Evolutionary conservation across 2,888 invertebrate genomes (phyloP).

Genomic region (Rhingia campestris): DNA sequence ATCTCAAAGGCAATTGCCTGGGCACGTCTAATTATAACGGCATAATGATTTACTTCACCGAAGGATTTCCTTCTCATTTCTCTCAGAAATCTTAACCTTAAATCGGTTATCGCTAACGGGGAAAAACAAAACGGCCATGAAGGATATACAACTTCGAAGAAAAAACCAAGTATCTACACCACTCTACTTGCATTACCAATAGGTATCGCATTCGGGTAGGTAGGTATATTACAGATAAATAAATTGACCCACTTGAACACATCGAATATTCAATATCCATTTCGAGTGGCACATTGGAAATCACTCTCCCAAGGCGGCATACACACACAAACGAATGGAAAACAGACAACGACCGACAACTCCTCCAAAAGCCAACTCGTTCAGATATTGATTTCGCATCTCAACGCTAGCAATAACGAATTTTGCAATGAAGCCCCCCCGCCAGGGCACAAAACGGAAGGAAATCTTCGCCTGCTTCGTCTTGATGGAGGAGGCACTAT

Average conservation of each 20-base stretch:
- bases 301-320: background rate
- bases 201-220: background rate
- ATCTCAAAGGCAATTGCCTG: constrained; percentile 9
- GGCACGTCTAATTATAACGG: constrained; percentile 36
- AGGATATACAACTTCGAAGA: background rate
- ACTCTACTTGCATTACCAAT: background rate
- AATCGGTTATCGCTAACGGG: background rate
- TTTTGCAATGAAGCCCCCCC: constrained; percentile 5
- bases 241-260: constrained; percentile 68
- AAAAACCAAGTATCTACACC: too few relatives aligned
- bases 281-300: constrained; percentile 47
- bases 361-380: constrained; percentile 27
- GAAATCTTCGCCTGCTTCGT: background rate
- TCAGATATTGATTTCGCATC: constrained; percentile 68
- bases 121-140: background rate
- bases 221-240: constrained; percentile 35
- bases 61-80: background rate
- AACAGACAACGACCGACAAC: background rate
- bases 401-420: constrained; percentile 56
- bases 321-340: background rate
- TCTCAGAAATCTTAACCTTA: constrained; percentile 15
- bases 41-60: constrained; percentile 20
- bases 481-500: background rate
- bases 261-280: constrained; percentile 63
- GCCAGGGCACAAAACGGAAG: background rate